phyloP scores from a whole-genome alignment of 2,888 invertebrate species.

The Eilema depressum region DNA sequence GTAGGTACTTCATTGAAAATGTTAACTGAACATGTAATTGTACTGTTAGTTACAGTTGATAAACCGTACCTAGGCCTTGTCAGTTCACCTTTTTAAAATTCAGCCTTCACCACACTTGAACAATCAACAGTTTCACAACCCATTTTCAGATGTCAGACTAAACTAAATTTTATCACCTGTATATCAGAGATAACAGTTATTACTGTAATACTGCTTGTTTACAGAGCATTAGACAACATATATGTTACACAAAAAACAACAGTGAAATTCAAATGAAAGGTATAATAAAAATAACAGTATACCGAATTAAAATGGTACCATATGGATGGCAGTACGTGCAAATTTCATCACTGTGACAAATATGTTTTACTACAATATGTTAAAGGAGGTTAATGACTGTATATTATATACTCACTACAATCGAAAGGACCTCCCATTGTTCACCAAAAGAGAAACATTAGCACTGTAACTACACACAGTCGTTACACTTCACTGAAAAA shows the following conservation, averaged over 20 bases:
- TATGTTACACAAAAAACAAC: conserved; percentile 8
- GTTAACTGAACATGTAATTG: neutral
- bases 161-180: neutral
- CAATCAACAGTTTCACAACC: neutral
- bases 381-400: conserved; percentile 7
- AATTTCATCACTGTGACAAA: conserved; percentile 10
- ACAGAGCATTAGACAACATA: neutral
- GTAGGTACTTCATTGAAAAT: neutral
- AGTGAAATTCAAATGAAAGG: neutral
- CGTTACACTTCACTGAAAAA: conserved; percentile 78
- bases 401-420: conserved; percentile 67
- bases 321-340: conserved; percentile 49
- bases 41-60: neutral
- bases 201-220: neutral
- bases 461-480: conserved; percentile 54
- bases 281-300: conserved; percentile 10
- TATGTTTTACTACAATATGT: conserved; percentile 9
- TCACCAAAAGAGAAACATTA: conserved; percentile 49
- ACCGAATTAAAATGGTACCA: conserved; percentile 21
- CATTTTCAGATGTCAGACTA: neutral
- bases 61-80: neutral
- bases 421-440: conserved; percentile 65
- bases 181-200: neutral
- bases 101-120: neutral
- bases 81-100: neutral